Percentiles rank a stretch among this genome's conserved stretches.
phyloP scores from a whole-genome alignment of 2,113 vertebrate genomes.

The Seriola quinqueradiata region DNA sequence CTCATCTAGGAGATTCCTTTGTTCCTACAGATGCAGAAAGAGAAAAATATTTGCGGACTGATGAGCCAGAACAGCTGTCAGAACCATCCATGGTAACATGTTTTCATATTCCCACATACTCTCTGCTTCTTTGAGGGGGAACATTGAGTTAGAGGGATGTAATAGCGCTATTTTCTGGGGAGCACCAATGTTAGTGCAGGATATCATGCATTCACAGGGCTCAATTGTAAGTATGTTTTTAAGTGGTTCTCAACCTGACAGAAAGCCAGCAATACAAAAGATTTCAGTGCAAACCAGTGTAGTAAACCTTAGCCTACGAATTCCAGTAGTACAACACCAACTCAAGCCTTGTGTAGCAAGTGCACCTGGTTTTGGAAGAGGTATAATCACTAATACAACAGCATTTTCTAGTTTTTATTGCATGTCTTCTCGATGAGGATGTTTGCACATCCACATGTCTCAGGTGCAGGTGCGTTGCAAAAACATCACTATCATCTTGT shows the following conservation, averaged over 20 bases:
- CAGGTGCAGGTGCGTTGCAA: too few relatives aligned
- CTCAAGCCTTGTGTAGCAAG: background rate
- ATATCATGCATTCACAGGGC: background rate
- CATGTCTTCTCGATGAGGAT: too few relatives aligned
- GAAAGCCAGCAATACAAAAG: background rate
- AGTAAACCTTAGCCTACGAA: background rate
- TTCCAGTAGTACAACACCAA: background rate
- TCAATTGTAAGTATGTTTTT: background rate
- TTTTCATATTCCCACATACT: slow-evolving; percentile 28
- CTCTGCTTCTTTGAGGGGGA: slow-evolving; percentile 5
- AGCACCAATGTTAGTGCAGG: background rate
- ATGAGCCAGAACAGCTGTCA: slow-evolving; percentile 51
- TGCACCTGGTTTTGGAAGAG: too few relatives aligned
- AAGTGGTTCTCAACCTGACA: slow-evolving; percentile 11
- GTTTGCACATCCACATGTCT: too few relatives aligned
- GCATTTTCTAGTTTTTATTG: too few relatives aligned
- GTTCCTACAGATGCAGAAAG: slow-evolving; percentile 31
- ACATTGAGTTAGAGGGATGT: slow-evolving; percentile 8
- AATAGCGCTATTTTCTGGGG: background rate
- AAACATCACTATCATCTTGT: too few relatives aligned
- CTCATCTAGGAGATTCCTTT: slow-evolving; percentile 47
- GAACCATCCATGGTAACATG: slow-evolving; percentile 69
- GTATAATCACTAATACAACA: too few relatives aligned
- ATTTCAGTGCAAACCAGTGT: background rate
- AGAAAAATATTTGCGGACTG: slow-evolving; percentile 28